A percentile compares a stretch with the other conserved stretches of the same genome.
Evolutionary conservation across 2,797 vertebrate species (phyloP).

Genomic region (Acanthurus tractus): DNA sequence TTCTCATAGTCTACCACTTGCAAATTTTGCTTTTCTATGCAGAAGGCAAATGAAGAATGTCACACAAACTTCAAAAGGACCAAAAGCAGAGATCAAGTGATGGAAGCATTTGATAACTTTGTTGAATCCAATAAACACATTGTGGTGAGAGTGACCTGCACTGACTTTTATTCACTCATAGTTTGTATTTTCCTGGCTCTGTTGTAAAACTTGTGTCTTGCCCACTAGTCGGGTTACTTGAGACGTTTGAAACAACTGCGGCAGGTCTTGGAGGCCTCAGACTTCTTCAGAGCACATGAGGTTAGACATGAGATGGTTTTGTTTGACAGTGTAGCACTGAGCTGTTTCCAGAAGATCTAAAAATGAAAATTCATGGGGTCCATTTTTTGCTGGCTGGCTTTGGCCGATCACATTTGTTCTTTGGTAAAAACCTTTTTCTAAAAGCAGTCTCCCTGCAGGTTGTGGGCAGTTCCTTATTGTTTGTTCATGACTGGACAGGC

Average conservation of each 20-base stretch:
- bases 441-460: slow-evolving; percentile 78
- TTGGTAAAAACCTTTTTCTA: neutral
- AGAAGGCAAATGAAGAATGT: slow-evolving; percentile 83
- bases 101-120: slow-evolving; percentile 78
- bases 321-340: neutral
- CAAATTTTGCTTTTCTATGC: neutral
- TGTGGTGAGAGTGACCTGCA: slow-evolving; percentile 69
- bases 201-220: slow-evolving; percentile 17
- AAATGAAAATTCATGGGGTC: neutral
- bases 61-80: slow-evolving; percentile 88
- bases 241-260: slow-evolving; percentile 84
- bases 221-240: slow-evolving; percentile 82
- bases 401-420: neutral
- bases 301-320: slow-evolving; percentile 64
- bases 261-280: slow-evolving; percentile 82
- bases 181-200: neutral
- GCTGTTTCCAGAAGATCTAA: neutral
- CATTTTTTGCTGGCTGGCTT: neutral
- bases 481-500: slow-evolving; percentile 88
- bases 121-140: slow-evolving; percentile 77
- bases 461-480: slow-evolving; percentile 91
- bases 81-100: slow-evolving; percentile 82
- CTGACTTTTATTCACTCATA: neutral
- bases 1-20: neutral
- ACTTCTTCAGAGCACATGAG: slow-evolving; percentile 91